Base-by-base conservation (phyloP, 1,140 invertebrate species). In the Trichonephila inaurata region DNA sequence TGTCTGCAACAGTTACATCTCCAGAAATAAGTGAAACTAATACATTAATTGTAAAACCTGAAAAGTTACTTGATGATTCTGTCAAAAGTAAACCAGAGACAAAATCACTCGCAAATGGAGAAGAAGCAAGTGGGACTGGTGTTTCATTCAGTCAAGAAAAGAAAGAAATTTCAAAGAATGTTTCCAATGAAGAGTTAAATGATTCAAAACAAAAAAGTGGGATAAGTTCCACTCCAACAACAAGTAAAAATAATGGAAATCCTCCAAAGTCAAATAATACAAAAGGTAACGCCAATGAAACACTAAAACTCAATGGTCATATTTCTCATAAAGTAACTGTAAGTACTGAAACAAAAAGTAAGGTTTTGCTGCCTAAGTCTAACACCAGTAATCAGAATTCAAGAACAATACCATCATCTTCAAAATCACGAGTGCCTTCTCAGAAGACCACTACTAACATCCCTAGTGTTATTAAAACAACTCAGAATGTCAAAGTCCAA, bases 271-370 rank as follows among this genome's bases (percentile, higher is more conserved):
- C 58, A 19, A 91, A 81, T 40, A n/a, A n/a, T 88, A 21, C 10
- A 8, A 64, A 88, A 64, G 64, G 18, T n/a, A 19, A 58, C 5
- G 2, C 44, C 58, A 60, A 64, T 8, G 28, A 88, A 88, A 28
- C 16, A 51, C 60, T 16, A 14, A 92, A 86, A 69, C n/a, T 64
- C 14, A 94, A 85, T 69, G 88, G 93, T n/a, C 24, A 33, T 6
- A 21, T 94, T 18, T 86, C 82, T 0, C 93, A 94, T 19, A 77
- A 94, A 85, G 81, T 94, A 7, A 94, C 93, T 14, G 88, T 94
- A 7, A 94, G 72, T 44, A 94, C 93, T 14, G 93, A 94, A 69
- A 90, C 93, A 28, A 90, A 86, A 62, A 90, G 88, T 21, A 89
- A 85, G 72, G 62, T 90, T 10, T 21, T 89, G 19, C 21, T 90